Percentiles rank a stretch among this genome's conserved stretches.
Evolutionary conservation across 2,888 invertebrate genomes (phyloP).

Genomic region (Deladenus siricidicola): DNA sequence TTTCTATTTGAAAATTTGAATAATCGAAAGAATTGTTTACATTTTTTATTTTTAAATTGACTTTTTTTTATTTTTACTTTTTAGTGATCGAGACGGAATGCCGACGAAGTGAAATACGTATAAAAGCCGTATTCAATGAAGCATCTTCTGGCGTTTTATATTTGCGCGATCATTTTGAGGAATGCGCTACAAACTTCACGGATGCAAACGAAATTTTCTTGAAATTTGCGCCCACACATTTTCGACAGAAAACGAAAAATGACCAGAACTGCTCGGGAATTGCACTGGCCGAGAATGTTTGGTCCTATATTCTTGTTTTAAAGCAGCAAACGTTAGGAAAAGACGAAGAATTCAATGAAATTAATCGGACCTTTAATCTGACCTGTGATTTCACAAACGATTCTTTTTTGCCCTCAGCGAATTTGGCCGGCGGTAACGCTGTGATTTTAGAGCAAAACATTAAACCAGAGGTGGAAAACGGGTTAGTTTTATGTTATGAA

Average conservation of each 20-base stretch:
- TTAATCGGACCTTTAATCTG: slow-evolving; percentile 50
- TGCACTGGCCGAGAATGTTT: slow-evolving; percentile 40
- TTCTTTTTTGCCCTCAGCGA: too few relatives aligned
- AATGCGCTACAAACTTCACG: slow-evolving; percentile 27
- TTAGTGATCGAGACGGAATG: slow-evolving; percentile 47
- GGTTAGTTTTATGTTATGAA: too few relatives aligned
- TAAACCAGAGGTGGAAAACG: too few relatives aligned
- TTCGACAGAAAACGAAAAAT: too few relatives aligned
- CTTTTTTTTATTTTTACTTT: too few relatives aligned
- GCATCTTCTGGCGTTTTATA: slow-evolving; percentile 47
- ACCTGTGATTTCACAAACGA: slow-evolving; percentile 48
- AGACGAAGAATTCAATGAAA: slow-evolving; percentile 45
- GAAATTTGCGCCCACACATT: slow-evolving; percentile 42
- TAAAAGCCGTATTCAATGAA: slow-evolving; percentile 35
- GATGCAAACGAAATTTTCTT: slow-evolving; percentile 33
- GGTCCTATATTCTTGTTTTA: slow-evolving; percentile 49
- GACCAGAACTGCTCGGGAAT: slow-evolving; percentile 43
- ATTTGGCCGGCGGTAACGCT: too few relatives aligned
- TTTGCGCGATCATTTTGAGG: slow-evolving; percentile 36
- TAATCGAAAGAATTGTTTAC: too few relatives aligned
- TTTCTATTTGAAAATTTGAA: too few relatives aligned
- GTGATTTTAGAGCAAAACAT: too few relatives aligned
- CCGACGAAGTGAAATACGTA: slow-evolving; percentile 41
- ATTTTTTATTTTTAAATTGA: too few relatives aligned
- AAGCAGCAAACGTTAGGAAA: slow-evolving; percentile 45